Base-by-base conservation (phyloP, 2,797 vertebrate genomes). In the Menidia menidia region DNA sequence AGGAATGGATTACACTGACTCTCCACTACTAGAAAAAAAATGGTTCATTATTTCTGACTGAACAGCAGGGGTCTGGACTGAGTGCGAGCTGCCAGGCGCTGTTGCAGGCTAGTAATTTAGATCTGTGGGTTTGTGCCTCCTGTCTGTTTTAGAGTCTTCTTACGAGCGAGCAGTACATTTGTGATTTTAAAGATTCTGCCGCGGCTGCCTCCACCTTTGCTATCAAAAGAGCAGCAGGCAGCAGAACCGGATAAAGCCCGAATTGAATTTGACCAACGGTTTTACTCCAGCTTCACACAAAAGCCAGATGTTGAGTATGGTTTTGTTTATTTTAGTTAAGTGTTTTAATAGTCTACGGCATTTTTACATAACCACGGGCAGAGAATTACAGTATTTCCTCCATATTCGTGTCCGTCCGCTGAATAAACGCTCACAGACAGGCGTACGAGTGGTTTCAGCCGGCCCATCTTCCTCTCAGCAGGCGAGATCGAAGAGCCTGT, bases 401-500 rank as follows among this genome's bases (percentile, higher is more conserved):
- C 44, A n/a, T 47, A 6, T 47, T 47, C 16, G 6, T n/a, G 16
- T 47, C 44, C n/a, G 6, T 47, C 16, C 35, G 33, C 32, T 50
- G n/a, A 51, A 41, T 18, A 31, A 32, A 58, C 15, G 25, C 6
- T 68, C 33, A 62, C 51, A 41, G 51, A 69, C 59, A 48, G 44
- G 16, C 19, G 7, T 14, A n/a, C 19, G 39, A 42, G 18, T 13
- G n/a, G 12, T 11, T 19, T 42, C 55, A 58, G 39, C 14, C 31
- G 39, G 44, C 44, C 44, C 5, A 47, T 70, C 52, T 14, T 48
- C 55, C 58, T 43, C 59, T 55, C 65, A 43, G 51, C 42, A 39
- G 59, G 31, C 39, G 42, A 39, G 50, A 18, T 32, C 31, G 42
- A 67, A 43, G 42, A 48, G 52, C 11, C 33, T 25, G 10, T 39